Percentiles rank a stretch among this genome's conserved stretches.
These are phyloP conservation scores for Semotilus atromaculatus DNA, from an alignment of 2,797 vertebrate species.

Conservation along the genomic window DNA sequence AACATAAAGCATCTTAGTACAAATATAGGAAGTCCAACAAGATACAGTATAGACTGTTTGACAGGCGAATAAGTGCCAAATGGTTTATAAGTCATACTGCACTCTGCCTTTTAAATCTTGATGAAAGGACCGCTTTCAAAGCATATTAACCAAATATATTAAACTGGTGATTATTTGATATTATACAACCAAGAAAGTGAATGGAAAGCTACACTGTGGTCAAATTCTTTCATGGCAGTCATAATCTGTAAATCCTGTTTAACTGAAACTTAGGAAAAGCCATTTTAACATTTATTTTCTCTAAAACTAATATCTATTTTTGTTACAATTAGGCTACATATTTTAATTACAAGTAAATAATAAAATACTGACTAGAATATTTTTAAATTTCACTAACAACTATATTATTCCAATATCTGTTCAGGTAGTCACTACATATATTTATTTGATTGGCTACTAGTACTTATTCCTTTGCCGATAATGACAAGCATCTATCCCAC, in stretches of 20 bases:
- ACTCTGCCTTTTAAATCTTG: background rate
- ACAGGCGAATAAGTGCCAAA: background rate
- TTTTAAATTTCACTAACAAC: background rate
- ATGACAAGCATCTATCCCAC: background rate
- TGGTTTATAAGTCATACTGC: background rate
- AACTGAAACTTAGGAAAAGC: conserved; percentile 7
- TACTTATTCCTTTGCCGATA: background rate
- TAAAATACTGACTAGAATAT: background rate
- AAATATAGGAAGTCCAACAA: background rate
- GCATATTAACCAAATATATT: conserved; percentile 23
- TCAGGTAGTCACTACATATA: background rate
- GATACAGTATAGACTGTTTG: conserved; percentile 4
- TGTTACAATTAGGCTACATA: background rate
- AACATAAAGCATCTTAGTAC: background rate
- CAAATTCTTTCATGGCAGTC: conserved; percentile 20
- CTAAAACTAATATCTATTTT: background rate
- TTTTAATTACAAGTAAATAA: background rate
- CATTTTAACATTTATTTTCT: conserved; percentile 10
- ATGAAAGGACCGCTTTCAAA: conserved; percentile 17
- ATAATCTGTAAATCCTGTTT: conserved; percentile 25
- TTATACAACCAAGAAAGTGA: conserved; percentile 16
- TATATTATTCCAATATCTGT: background rate
- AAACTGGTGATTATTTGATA: conserved; percentile 13
- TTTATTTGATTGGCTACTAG: too few species aligned
- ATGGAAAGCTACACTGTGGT: conserved; percentile 22